These are phyloP conservation scores for Budorcas taxicolor DNA, from an alignment of 2,113 vertebrate species.

Conservation along the genomic window DNA sequence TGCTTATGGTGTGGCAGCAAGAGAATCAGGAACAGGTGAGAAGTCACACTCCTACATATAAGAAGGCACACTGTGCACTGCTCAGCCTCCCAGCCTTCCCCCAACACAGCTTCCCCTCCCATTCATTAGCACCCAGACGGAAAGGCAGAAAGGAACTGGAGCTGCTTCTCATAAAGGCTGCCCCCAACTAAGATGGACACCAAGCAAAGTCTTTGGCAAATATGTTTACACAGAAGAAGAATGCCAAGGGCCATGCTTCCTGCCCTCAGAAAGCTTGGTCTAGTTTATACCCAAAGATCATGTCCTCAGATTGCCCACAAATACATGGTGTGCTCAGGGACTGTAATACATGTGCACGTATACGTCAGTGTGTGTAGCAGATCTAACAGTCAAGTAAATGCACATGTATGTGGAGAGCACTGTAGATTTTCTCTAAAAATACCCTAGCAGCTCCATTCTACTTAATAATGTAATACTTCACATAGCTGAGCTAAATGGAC, in stretches of 20 bases:
- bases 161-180: not conserved
- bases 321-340: not conserved
- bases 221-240: not conserved
- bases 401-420: not conserved
- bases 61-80: not conserved
- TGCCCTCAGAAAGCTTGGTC: not conserved
- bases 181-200: not conserved
- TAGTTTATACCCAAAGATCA: not conserved
- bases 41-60: not conserved
- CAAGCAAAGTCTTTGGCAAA: not conserved
- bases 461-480: not conserved
- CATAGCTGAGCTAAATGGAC: not conserved
- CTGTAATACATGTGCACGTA: not conserved
- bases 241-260: not conserved
- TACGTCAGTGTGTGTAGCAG: not conserved
- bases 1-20: not conserved
- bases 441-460: not conserved
- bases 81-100: no score
- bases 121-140: not conserved
- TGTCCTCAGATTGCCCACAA: not conserved
- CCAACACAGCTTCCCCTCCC: not conserved
- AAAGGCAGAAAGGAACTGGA: not conserved
- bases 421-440: not conserved
- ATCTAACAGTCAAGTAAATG: not conserved
- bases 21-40: not conserved